A percentile compares a stretch with the other conserved stretches of the same genome.
Evolutionary conservation across 2,113 vertebrate genomes (phyloP).

Genomic region (Hiodon alosoides): DNA sequence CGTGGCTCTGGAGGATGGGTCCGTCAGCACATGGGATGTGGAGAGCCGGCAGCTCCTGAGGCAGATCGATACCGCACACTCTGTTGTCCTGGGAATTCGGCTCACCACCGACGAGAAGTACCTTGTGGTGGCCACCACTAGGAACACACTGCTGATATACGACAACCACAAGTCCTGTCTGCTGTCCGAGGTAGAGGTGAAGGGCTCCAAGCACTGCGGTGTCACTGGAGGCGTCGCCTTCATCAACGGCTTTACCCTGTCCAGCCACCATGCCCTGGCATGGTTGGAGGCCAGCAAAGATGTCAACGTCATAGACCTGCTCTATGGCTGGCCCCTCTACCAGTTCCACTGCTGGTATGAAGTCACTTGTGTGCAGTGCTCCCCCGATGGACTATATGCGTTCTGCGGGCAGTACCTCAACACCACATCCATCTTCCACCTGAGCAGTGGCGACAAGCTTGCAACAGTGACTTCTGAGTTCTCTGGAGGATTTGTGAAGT

Average conservation of each 20-base stretch:
- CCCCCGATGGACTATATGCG: conserved; percentile 86
- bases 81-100: conserved; percentile 89
- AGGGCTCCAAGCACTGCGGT: conserved; percentile 84
- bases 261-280: conserved; percentile 87
- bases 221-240: conserved; percentile 74
- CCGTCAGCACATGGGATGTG: conserved; percentile 96
- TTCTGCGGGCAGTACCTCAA: conserved; percentile 97
- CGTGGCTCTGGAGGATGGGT: conserved; percentile 89
- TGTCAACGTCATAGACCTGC: conserved; percentile 89
- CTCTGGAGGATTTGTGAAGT: conserved; percentile 94
- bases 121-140: conserved; percentile 91
- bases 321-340: conserved; percentile 94
- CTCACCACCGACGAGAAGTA: conserved; percentile 90
- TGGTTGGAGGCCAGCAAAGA: conserved; percentile 98
- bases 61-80: conserved; percentile 89
- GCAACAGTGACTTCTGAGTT: conserved; percentile 92
- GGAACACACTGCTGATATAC: conserved; percentile 92
- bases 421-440: conserved; percentile 85
- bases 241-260: conserved; percentile 92
- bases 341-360: conserved; percentile 99
- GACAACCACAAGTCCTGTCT: conserved; percentile 97
- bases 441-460: conserved; percentile 91
- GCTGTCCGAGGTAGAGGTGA: conserved; percentile 93
- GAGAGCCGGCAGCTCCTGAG: conserved; percentile 83
- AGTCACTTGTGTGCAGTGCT: conserved; percentile 94